Evolutionary conservation across 2,113 vertebrate species (phyloP), one percentile per base, ranked within the genome.

Genomic region (Syngnathoides biaculeatus): DNA sequence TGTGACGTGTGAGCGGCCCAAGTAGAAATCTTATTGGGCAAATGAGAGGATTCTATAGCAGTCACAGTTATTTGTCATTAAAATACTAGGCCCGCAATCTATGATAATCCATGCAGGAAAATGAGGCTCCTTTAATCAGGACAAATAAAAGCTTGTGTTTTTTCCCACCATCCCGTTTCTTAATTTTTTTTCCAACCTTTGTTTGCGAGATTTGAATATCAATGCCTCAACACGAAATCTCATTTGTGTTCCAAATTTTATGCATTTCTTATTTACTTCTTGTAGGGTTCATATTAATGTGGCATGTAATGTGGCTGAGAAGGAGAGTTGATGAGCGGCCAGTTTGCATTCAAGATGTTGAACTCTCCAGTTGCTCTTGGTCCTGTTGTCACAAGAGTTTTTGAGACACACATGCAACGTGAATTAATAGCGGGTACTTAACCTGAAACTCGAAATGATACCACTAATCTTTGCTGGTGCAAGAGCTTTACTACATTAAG

Each of bases 401-500:
- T 6, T 17, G 13, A 48, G 14, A 48, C 45, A 6, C 14, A 48
- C 45, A 48, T 48, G 15, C 19, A 48, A 48, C 40, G 2, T 13
- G 30, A 35, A 35, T 6, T 35, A 35, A 42, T 42, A 42, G 8
- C 2, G 12, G 17, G 45, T 17, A 17, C 5, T 48, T 5, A 35
- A 57, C 55, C 27, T 22, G 4, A 55, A 24, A 22, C 24, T 30
- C 30, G 27, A 57, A 17, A 30, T 30, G 3, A 14, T 17, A 30
- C 24, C 8, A 52, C 17, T 17, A 14, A 1, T 5, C 10, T 12
- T n/a, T 22, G n/a, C 39, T 15, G 39, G 12, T 24, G 13, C 6
- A 42, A 24, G 6, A 61, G 12, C 7, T 72, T 71, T 6, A 77
- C 73, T 40, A 43, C n/a, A 64, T 48, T 62, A 61, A n/a, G n/a